Evolutionary conservation across 2,113 vertebrate species (phyloP).

Genomic region (Brachyistius frenatus): DNA sequence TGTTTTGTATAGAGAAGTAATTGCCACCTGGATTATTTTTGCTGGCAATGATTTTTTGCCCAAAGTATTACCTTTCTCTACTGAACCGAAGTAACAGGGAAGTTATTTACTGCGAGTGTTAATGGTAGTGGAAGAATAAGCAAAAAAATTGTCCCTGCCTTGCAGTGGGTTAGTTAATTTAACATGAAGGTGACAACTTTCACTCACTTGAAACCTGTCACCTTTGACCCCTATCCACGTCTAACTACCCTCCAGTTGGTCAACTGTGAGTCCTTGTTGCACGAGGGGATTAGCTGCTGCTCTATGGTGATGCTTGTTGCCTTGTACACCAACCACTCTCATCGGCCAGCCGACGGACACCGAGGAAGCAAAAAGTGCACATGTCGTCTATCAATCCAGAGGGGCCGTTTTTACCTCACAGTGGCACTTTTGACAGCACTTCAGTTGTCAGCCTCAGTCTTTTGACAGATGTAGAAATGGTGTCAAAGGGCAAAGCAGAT

Average conservation of each 20-base stretch:
- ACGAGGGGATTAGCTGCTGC: constrained; percentile 63
- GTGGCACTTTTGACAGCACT: constrained; percentile 36
- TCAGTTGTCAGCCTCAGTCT: constrained; percentile 48
- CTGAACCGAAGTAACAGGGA: constrained; percentile 1
- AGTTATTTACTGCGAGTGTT: neutral
- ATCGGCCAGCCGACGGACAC: constrained; percentile 39
- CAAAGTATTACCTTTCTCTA: constrained; percentile 9
- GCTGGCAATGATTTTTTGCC: constrained; percentile 17
- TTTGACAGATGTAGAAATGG: constrained; percentile 54
- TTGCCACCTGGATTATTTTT: constrained; percentile 48
- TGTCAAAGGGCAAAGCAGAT: constrained; percentile 64
- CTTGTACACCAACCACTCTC: constrained; percentile 38
- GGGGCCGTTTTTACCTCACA: constrained; percentile 32
- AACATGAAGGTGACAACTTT: neutral
- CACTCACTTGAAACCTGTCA: constrained; percentile 26
- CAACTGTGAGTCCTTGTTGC: constrained; percentile 31
- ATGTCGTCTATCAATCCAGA: constrained; percentile 23
- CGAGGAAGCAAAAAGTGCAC: constrained; percentile 3
- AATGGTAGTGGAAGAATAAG: neutral
- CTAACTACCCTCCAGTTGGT: constrained; percentile 18
- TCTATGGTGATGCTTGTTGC: constrained; percentile 20
- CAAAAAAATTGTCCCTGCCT: neutral
- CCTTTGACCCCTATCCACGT: constrained; percentile 41
- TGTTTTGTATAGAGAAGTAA: constrained; percentile 10
- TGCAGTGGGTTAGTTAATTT: neutral